Evolutionary conservation across 64 coral and sea anemone genomes (phyloP).

Genomic region (Hydrozoanthus tunicans): DNA sequence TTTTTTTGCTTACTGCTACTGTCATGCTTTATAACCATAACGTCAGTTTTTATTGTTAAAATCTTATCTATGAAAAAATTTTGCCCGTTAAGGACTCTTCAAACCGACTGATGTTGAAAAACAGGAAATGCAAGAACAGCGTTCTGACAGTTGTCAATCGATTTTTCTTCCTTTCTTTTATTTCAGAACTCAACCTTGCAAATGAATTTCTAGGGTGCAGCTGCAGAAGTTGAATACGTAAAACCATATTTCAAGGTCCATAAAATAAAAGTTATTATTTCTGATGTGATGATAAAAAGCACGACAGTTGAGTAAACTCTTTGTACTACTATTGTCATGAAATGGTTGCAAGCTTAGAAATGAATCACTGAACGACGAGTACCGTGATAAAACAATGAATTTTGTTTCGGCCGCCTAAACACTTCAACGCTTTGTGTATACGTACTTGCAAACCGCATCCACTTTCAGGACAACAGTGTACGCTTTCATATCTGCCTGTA

Average conservation of each 20-base stretch:
- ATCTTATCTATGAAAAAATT: no score
- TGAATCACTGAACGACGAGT: constrained; percentile 1
- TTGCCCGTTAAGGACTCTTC: no score
- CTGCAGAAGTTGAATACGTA: neutral
- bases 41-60: no score
- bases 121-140: neutral
- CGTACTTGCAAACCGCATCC: neutral
- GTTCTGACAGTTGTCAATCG: neutral
- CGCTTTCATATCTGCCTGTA: neutral
- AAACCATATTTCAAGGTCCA: neutral
- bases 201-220: neutral
- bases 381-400: neutral
- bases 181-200: neutral
- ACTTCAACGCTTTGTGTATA: neutral
- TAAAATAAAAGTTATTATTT: neutral
- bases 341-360: neutral
- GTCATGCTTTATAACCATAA: no score
- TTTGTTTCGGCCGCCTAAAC: neutral
- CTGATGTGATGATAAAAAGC: no score
- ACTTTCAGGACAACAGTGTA: no score
- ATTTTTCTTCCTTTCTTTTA: neutral
- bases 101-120: neutral
- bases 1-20: no score
- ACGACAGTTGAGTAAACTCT: neutral
- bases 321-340: neutral